Percentiles rank a stretch among this genome's conserved stretches.
Evolutionary conservation across 2,888 invertebrate genomes (phyloP).

Genomic region (Idaea biselata): DNA sequence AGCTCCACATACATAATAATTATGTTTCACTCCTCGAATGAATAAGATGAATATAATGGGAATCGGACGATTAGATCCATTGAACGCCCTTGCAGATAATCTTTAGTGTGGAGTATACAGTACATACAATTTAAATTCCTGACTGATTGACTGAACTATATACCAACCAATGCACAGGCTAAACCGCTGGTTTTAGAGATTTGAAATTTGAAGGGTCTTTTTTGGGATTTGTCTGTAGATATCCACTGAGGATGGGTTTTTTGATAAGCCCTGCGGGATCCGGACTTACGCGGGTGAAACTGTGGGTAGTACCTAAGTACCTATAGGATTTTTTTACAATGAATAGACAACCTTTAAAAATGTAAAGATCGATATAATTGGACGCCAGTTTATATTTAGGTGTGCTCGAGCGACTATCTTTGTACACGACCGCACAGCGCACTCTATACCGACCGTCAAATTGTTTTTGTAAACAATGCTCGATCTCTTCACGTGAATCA

Average conservation of each 20-base stretch:
- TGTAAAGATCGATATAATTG: conserved; percentile 30
- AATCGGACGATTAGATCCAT: background rate
- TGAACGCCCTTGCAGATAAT: background rate
- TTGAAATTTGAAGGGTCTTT: no score
- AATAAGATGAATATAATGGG: background rate
- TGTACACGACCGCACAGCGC: conserved; percentile 17
- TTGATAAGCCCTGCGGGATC: no score
- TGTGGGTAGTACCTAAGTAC: background rate
- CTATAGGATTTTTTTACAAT: background rate
- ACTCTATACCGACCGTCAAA: conserved; percentile 22
- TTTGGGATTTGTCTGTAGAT: no score
- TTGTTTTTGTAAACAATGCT: conserved; percentile 31
- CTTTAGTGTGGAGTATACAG: no score
- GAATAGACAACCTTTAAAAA: background rate
- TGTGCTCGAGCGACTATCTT: conserved; percentile 30
- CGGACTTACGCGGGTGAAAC: no score
- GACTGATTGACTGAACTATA: no score
- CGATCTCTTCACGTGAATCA: conserved; percentile 31
- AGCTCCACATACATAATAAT: background rate
- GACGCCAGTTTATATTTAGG: conserved; percentile 40
- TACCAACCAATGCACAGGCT: no score
- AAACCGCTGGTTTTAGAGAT: no score
- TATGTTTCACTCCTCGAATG: background rate
- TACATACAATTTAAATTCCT: no score
- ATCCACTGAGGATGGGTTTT: no score